phyloP scores from a whole-genome alignment of 2,113 vertebrate species.

The Passerina amoena region DNA sequence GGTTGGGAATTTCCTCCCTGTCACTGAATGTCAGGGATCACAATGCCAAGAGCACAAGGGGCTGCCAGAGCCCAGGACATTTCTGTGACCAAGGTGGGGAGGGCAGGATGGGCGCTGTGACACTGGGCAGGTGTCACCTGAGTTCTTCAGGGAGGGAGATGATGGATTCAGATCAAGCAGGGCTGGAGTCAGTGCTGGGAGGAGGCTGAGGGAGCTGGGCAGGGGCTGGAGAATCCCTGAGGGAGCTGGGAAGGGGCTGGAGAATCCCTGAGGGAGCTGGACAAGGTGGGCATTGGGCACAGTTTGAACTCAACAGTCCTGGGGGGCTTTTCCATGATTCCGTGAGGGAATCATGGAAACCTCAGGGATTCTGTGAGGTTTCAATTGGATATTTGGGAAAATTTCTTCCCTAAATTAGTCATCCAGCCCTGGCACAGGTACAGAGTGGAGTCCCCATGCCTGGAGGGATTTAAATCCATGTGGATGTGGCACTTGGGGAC shows the following conservation, averaged over 20 bases:
- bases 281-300: too few species aligned
- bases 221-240: background rate
- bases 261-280: background rate
- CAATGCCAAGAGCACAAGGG: background rate
- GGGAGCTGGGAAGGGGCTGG: background rate
- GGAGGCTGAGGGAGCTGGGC: background rate
- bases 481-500: too few species aligned
- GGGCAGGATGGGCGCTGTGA: background rate
- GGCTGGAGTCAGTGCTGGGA: background rate
- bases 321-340: too few species aligned
- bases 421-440: too few species aligned
- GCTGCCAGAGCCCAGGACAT: fast-evolving
- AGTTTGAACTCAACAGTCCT: too few species aligned
- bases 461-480: too few species aligned
- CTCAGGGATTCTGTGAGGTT: too few species aligned
- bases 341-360: too few species aligned
- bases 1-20: background rate
- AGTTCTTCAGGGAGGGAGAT: fast-evolving
- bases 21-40: background rate
- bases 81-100: too few species aligned
- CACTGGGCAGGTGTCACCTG: fast-evolving
- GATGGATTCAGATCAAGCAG: background rate
- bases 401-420: too few species aligned
- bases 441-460: too few species aligned
- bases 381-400: too few species aligned